A percentile compares a stretch with the other conserved stretches of the same genome.
These are phyloP conservation scores for Hymenopus coronatus DNA, from an alignment of 2,888 invertebrate genomes.

Conservation along the genomic window DNA sequence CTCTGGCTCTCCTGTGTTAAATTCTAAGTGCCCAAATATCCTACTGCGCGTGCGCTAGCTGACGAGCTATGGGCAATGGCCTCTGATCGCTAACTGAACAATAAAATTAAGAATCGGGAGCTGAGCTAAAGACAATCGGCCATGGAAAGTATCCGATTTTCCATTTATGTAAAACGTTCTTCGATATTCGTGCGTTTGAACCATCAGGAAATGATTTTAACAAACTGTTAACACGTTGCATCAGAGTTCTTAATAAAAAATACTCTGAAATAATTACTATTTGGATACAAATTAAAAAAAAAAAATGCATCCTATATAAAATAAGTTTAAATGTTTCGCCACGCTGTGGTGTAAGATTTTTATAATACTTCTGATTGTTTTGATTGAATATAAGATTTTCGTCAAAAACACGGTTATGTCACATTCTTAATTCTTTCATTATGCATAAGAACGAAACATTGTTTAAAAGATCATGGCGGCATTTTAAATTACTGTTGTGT, in stretches of 20 bases:
- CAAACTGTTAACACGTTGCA: no score
- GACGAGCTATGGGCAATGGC: conserved; percentile 24
- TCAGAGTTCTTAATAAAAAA: neutral
- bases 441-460: neutral
- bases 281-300: neutral
- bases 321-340: neutral
- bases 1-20: conserved; percentile 22
- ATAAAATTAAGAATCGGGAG: neutral
- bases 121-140: neutral
- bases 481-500: neutral
- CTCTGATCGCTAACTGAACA: neutral
- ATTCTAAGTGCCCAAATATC: conserved; percentile 59
- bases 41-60: conserved; percentile 59
- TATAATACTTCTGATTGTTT: neutral
- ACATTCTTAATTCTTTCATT: neutral
- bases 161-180: no score
- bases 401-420: neutral
- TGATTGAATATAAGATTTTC: neutral
- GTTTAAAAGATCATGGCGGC: neutral
- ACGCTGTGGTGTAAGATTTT: no score
- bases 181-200: no score
- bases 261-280: neutral
- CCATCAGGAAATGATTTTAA: no score
- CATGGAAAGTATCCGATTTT: no score
- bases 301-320: neutral